These are phyloP conservation scores for Dryas iulia DNA, from an alignment of 1,140 invertebrate species.

Conservation along the genomic window DNA sequence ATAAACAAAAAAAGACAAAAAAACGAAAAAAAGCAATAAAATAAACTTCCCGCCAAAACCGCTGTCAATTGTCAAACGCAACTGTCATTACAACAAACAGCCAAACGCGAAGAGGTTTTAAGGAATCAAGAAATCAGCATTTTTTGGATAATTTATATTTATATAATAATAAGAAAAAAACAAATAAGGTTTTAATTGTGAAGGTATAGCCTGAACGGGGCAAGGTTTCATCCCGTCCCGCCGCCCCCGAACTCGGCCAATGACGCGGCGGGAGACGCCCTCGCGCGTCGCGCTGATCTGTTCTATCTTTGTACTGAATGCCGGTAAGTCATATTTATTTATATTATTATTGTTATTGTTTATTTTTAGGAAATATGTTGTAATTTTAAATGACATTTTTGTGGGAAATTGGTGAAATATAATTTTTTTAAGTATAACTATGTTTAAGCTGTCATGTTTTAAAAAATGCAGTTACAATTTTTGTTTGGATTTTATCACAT, in stretches of 20 bases:
- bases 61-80: neutral
- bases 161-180: neutral
- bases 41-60: neutral
- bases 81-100: neutral
- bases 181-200: neutral
- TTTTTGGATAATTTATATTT: neutral
- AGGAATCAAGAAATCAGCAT: neutral
- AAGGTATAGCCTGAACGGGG: neutral
- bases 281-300: constrained; percentile 47
- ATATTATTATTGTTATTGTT: neutral
- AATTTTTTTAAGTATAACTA: no score
- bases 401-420: no score
- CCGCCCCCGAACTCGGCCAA: constrained; percentile 60
- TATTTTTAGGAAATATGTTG: no score
- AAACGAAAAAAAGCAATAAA: neutral
- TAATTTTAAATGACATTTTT: no score
- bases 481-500: no score
- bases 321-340: constrained; percentile 50
- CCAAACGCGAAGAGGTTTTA: constrained; percentile 3
- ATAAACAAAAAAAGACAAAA: neutral
- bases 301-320: constrained; percentile 52
- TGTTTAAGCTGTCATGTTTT: no score
- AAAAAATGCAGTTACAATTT: no score
- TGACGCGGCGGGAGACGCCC: constrained; percentile 61
- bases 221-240: constrained; percentile 39